Evolutionary conservation across 35 echinoderm and acorn worm species (phyloP).

Genomic region (Nesometra sesokonis): DNA sequence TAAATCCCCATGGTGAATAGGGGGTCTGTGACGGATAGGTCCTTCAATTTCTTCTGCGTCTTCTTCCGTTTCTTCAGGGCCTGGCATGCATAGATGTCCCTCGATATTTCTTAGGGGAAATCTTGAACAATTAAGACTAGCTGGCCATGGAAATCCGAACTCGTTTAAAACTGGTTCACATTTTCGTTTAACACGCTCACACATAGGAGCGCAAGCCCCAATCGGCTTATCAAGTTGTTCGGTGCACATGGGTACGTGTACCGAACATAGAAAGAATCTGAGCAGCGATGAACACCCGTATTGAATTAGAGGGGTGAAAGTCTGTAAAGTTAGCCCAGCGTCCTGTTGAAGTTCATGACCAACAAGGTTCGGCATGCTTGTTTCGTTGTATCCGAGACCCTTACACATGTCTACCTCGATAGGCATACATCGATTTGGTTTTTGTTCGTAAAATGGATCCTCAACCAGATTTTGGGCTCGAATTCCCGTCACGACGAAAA

Average conservation of each 20-base stretch:
- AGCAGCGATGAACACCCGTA: conserved; percentile 69
- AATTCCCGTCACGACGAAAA: not conserved
- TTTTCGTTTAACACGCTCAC: conserved; percentile 67
- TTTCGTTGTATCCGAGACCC: conserved; percentile 84
- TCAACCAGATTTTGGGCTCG: not conserved
- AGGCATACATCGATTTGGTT: conserved; percentile 65
- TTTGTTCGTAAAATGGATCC: conserved; percentile 20
- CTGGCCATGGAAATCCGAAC: conserved; percentile 85
- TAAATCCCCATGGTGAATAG: conserved; percentile 5
- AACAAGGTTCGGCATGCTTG: conserved; percentile 89
- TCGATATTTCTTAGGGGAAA: conserved; percentile 61
- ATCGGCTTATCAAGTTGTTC: conserved; percentile 86
- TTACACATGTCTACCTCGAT: conserved; percentile 74
- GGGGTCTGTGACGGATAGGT: not conserved
- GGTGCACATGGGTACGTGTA: conserved; percentile 78
- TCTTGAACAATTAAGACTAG: conserved; percentile 65
- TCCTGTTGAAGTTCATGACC: conserved; percentile 89
- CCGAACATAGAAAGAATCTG: conserved; percentile 90
- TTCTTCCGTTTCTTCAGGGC: conserved; percentile 19
- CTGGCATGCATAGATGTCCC: conserved; percentile 80
- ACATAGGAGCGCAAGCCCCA: conserved; percentile 77
- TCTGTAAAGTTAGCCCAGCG: conserved; percentile 78
- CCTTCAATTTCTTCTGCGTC: not conserved
- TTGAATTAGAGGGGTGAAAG: conserved; percentile 94
- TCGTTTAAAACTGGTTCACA: conserved; percentile 92